Percentiles rank a stretch among this genome's conserved stretches.
These are phyloP conservation scores for Chaetophractus vellerosus DNA, from an alignment of 2,797 vertebrate species.

Conservation along the genomic window DNA sequence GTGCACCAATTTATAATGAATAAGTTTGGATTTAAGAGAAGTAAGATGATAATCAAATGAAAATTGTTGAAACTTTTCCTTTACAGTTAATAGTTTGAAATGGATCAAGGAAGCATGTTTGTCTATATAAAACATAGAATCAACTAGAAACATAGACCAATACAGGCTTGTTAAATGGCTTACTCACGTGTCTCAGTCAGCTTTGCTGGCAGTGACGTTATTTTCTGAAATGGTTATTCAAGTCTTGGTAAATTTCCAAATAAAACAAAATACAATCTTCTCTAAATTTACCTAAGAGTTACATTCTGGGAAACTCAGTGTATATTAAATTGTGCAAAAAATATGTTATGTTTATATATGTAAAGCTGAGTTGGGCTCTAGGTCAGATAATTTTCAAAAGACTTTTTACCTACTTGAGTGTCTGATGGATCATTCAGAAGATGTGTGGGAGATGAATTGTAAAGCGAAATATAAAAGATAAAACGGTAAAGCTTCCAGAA, in stretches of 20 bases:
- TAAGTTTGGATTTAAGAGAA: constrained; percentile 13
- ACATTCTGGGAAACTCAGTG: constrained; percentile 8
- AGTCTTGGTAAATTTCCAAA: constrained; percentile 51
- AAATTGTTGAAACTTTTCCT: background rate
- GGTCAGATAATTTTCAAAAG: background rate
- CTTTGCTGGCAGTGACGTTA: background rate
- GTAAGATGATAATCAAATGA: background rate
- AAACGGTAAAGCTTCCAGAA: background rate
- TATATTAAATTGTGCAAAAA: background rate
- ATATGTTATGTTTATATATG: background rate
- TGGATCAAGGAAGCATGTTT: background rate
- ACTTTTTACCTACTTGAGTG: background rate
- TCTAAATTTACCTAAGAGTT: constrained; percentile 57
- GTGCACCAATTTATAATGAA: no score
- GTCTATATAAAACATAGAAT: background rate
- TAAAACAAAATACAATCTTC: constrained; percentile 41
- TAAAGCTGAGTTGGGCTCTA: background rate
- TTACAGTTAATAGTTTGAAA: background rate
- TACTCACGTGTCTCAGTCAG: accelerated
- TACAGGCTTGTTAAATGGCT: background rate
- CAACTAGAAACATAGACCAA: background rate
- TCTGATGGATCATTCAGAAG: background rate
- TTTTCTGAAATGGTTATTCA: constrained; percentile 48
- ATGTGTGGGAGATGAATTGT: background rate
- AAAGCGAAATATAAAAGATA: background rate